These are phyloP conservation scores for Phasianus colchicus DNA, from an alignment of 2,113 vertebrate species.

Conservation along the genomic window DNA sequence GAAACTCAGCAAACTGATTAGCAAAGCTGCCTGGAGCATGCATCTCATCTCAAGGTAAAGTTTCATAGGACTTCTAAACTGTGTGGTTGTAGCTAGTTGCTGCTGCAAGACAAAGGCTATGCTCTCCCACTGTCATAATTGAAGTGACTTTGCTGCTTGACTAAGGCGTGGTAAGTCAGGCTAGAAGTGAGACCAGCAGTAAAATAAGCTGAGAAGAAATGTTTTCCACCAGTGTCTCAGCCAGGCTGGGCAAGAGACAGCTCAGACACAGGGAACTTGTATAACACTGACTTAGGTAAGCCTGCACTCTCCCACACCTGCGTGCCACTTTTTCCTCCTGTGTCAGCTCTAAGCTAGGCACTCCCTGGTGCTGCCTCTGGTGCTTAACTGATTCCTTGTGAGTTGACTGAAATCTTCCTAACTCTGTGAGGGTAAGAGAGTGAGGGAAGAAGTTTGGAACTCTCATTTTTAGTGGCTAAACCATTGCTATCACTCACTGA, in stretches of 20 bases:
- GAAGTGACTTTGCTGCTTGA: neutral
- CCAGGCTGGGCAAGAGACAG: neutral
- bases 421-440: neutral
- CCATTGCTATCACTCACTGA: neutral
- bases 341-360: neutral
- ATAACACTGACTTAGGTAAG: neutral
- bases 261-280: neutral
- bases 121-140: neutral
- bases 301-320: neutral
- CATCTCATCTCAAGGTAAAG: fast-evolving
- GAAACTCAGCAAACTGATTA: neutral
- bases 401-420: neutral
- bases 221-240: neutral
- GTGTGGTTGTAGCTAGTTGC: neutral
- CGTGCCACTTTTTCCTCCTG: neutral
- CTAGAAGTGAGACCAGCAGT: neutral
- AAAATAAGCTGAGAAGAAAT: neutral
- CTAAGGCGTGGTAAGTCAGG: neutral
- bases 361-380: neutral
- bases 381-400: neutral
- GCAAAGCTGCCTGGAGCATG: neutral
- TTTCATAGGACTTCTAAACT: neutral
- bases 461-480: neutral
- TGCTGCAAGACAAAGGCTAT: neutral
- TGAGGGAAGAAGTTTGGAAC: neutral